Evolutionary conservation across 2,888 invertebrate genomes (phyloP).

Genomic region (Diplazon laetatorius): DNA sequence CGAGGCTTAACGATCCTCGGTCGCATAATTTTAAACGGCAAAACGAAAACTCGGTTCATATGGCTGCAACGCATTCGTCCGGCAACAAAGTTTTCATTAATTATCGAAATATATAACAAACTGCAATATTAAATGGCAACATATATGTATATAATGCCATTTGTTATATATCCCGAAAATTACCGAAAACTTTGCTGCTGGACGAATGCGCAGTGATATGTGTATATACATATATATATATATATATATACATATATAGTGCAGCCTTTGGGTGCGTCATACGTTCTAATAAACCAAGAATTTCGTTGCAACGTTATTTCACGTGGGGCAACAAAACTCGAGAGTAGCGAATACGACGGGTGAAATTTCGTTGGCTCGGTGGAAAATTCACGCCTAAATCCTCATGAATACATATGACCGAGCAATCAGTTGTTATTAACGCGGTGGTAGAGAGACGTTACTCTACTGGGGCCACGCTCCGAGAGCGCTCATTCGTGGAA

Average conservation of each 20-base stretch:
- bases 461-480: background rate
- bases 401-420: constrained; percentile 63
- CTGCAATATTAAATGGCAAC: no score
- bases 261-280: background rate
- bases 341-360: constrained; percentile 18
- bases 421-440: constrained; percentile 65
- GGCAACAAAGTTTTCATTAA: constrained; percentile 35
- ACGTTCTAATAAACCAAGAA: constrained; percentile 51
- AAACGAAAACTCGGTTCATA: constrained; percentile 45
- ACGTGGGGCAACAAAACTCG: constrained; percentile 36
- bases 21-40: constrained; percentile 13
- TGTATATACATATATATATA: no score
- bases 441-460: constrained; percentile 30
- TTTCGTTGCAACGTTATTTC: background rate
- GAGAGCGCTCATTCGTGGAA: constrained; percentile 40
- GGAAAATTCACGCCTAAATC: constrained; percentile 57
- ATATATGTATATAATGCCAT: no score
- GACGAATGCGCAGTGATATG: no score
- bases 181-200: no score
- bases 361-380: constrained; percentile 59
- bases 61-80: background rate
- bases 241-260: no score
- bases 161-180: no score
- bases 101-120: constrained; percentile 30
- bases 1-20: constrained; percentile 38